phyloP scores from a whole-genome alignment of 2,888 invertebrate genomes.

The Sycophila texana region DNA sequence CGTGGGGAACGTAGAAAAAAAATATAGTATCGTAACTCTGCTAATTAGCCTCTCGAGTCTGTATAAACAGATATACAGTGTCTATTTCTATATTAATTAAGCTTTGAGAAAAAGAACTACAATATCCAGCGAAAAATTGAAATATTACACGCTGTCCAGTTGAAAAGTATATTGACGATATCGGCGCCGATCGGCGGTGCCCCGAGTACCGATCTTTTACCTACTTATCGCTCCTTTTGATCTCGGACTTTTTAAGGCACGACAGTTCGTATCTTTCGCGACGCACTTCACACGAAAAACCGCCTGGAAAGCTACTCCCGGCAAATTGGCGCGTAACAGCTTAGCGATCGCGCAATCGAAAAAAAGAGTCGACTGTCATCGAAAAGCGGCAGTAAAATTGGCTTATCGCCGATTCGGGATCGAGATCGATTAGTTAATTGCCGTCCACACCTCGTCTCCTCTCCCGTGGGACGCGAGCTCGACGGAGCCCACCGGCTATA shows the following conservation, averaged over 20 bases:
- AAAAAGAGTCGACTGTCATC: constrained; percentile 15
- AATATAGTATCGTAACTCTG: not conserved
- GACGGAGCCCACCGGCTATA: not conserved
- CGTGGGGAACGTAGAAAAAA: not conserved
- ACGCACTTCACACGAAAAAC: constrained; percentile 1
- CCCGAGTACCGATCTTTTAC: too few relatives aligned
- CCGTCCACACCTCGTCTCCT: constrained; percentile 56
- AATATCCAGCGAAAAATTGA: not conserved
- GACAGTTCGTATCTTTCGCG: not conserved
- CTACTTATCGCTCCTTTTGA: too few relatives aligned
- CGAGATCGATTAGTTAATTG: constrained; percentile 61
- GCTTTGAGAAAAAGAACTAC: constrained; percentile 6
- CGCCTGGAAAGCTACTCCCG: constrained; percentile 1
- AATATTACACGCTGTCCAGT: not conserved
- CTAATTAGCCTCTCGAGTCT: constrained; percentile 14
- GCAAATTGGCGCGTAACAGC: constrained; percentile 32
- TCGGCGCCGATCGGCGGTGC: too few relatives aligned
- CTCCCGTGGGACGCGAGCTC: constrained; percentile 13
- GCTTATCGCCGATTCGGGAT: constrained; percentile 57
- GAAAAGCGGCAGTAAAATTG: constrained; percentile 1
- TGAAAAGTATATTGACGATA: not conserved
- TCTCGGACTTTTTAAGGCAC: too few relatives aligned
- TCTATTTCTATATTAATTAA: constrained; percentile 24
- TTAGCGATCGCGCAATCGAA: not conserved
- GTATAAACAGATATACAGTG: constrained; percentile 4